These are phyloP conservation scores for Brienomyrus longianalis DNA, from an alignment of 2,113 vertebrate genomes.

Conservation along the genomic window DNA sequence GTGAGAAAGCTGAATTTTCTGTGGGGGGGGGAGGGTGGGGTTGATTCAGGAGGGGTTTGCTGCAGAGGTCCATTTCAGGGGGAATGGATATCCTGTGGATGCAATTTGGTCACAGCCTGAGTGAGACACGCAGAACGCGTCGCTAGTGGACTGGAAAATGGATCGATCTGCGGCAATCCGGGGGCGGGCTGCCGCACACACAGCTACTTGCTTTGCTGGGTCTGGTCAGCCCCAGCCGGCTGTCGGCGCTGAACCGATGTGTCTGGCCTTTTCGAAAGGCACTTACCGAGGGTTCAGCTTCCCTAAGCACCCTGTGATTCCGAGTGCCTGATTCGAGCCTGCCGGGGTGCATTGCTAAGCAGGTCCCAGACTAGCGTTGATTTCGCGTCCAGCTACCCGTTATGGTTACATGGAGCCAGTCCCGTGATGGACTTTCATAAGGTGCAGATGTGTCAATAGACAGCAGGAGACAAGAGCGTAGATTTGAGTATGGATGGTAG, in stretches of 20 bases:
- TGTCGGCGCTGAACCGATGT: slow-evolving; percentile 15
- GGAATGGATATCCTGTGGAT: slow-evolving; percentile 31
- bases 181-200: background rate
- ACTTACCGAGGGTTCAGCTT: background rate
- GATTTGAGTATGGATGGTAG: background rate
- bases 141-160: slow-evolving; percentile 31
- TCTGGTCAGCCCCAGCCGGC: background rate
- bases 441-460: background rate
- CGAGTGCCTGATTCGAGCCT: background rate
- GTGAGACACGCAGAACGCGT: slow-evolving; percentile 29
- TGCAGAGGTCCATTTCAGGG: slow-evolving; percentile 35
- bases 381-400: background rate
- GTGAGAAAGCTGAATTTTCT: slow-evolving; percentile 21
- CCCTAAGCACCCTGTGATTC: background rate
- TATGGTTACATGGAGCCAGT: background rate
- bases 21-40: background rate
- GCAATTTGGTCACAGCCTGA: slow-evolving; percentile 28
- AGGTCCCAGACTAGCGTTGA: background rate
- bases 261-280: background rate
- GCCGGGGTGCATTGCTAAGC: background rate
- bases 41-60: slow-evolving; percentile 7
- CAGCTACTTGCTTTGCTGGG: background rate
- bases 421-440: background rate
- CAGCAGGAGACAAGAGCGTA: background rate
- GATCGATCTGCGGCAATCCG: slow-evolving; percentile 3